Evolutionary conservation across 1,140 invertebrate genomes (phyloP).

Genomic region (Ostrea edulis): DNA sequence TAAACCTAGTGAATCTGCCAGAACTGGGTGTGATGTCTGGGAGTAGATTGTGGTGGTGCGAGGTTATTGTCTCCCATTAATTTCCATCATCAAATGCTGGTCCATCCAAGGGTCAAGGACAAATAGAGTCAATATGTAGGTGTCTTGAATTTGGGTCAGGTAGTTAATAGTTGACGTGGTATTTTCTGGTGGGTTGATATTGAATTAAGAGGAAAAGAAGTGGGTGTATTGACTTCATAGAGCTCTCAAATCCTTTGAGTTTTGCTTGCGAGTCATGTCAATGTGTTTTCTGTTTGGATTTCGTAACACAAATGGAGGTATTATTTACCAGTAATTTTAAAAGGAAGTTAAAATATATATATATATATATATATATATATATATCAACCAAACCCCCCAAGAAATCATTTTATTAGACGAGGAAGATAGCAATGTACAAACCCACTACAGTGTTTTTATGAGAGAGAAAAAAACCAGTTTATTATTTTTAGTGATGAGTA

Average conservation of each 20-base stretch:
- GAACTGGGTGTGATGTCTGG: neutral
- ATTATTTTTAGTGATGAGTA: too few relatives aligned
- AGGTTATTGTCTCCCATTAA: slow-evolving; percentile 1
- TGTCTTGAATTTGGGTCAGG: slow-evolving; percentile 6
- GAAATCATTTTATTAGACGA: too few relatives aligned
- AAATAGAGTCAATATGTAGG: slow-evolving; percentile 14
- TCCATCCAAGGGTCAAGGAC: neutral
- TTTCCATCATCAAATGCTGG: neutral
- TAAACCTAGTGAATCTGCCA: neutral
- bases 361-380: neutral
- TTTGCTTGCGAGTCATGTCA: neutral
- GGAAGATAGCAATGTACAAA: too few relatives aligned
- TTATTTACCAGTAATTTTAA: too few relatives aligned
- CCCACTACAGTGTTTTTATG: neutral
- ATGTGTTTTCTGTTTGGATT: neutral
- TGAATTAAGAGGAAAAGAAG: neutral
- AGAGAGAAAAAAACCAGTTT: neutral
- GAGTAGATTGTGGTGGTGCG: neutral
- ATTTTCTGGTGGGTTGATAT: neutral
- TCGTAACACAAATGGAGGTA: neutral
- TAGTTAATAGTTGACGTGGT: neutral
- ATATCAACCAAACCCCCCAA: too few relatives aligned
- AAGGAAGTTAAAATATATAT: neutral
- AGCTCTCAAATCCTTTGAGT: neutral
- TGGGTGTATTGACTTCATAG: slow-evolving; percentile 12